A percentile compares a stretch with the other conserved stretches of the same genome.
Evolutionary conservation across 2,888 invertebrate species (phyloP).

Genomic region (Leuctra nigra): DNA sequence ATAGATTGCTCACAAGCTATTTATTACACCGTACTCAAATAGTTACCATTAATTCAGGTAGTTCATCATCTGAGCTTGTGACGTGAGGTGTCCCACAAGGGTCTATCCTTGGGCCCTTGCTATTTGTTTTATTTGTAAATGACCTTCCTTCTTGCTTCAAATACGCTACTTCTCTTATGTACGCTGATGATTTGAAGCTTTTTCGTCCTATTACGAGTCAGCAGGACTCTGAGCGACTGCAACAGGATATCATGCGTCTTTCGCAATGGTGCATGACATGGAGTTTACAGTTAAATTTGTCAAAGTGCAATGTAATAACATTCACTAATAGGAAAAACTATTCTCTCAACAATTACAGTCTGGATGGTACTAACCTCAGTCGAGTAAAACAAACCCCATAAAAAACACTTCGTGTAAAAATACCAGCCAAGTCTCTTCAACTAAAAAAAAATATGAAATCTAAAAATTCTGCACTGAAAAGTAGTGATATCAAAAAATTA

Average conservation of each 20-base stretch:
- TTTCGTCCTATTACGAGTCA: not conserved
- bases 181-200: too few species aligned
- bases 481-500: too few species aligned
- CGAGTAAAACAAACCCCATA: too few species aligned
- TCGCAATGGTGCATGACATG: not conserved
- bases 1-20: not conserved
- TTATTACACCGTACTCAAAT: not conserved
- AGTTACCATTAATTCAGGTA: not conserved
- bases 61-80: not conserved
- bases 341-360: not conserved
- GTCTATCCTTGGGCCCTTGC: too few species aligned
- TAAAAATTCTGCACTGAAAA: too few species aligned
- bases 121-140: too few species aligned
- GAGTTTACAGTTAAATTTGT: too few species aligned
- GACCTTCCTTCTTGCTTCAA: too few species aligned
- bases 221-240: not conserved
- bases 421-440: too few species aligned
- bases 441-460: too few species aligned
- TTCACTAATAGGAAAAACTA: slow-evolving; percentile 2
- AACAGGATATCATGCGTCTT: not conserved
- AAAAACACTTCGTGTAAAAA: too few species aligned
- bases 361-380: not conserved
- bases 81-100: slow-evolving; percentile 1
- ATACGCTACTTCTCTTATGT: too few species aligned
- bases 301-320: slow-evolving; percentile 2